Evolutionary conservation across 2,113 vertebrate species (phyloP), one percentile per base, ranked within the genome.

Genomic region (Varanus komodoensis): DNA sequence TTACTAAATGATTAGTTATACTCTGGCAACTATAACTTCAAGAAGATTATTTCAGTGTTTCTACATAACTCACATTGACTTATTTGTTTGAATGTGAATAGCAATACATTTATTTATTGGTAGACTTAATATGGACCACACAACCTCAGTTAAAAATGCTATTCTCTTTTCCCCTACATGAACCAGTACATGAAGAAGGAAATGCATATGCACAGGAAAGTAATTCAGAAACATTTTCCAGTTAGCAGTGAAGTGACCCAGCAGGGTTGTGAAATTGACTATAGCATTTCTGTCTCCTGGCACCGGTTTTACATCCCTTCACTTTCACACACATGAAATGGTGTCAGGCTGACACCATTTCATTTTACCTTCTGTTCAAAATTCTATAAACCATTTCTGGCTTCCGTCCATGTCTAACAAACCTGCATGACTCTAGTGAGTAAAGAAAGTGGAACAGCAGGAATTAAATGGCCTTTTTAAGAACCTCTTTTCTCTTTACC

Each of bases 141-240:
- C 57, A 54, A 84, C 93, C n/a, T 91, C 77, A 86, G 87, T 91
- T 87, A 2, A 27, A 88, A 38, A n/a, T 87, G 69, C 68, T 86
- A 86, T 29, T 87, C 25, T 48, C 57, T 2, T 14, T 15, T 3
- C 57, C 57, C 57, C 61, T n/a, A 38, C 71, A 11, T 84, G 68
- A 82, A 69, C 6, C 50, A 61, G 34, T 0, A 79, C 14, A 17
- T 82, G 32, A 77, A 89, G 86, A 86, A 82, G 61, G 21, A 89
- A 91, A 87, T 86, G 84, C 34, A 74, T 91, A 69, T 87, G 52
- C 86, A 84, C 84, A 80, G 19, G 34, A 79, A 68, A 88, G 38
- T 25, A 88, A 0, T 81, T 77, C 32, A 91, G 90, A 92, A 87
- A 15, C 12, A 57, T 1, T 89, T 94, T 15, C 8, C 52, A 77